Base-by-base conservation (phyloP, 2,797 vertebrate genomes). In the Knipowitschia caucasica region DNA sequence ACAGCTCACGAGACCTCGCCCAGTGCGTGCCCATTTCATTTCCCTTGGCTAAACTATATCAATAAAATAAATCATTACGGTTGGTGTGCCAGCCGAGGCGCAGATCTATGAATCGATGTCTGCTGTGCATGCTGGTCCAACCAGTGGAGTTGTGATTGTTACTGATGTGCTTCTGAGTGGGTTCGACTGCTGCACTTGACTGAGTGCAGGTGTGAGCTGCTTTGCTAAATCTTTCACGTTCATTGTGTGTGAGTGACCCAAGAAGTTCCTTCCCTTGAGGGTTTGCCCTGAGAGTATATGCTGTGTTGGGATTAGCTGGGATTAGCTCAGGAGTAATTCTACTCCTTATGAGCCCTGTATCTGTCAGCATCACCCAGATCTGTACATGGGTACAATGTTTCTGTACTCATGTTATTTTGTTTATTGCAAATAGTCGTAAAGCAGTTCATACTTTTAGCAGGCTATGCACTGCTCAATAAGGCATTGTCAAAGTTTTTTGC, bases 311-410 rank as follows among this genome's bases (percentile, higher is more conserved):
- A 90, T 91, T 89, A 90, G 68, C 77, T 50, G 47, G 82, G 87
- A 89, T 91, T 89, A 91, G 60, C 38, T 46, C 67, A 24, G 77
- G 73, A 76, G 78, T 83, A 80, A 88, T 81, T 73, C 83, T 80
- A 31, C 81, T 81, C 73, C 82, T 87, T 82, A 84, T 79, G 73
- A 78, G 71, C 65, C 63, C 51, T 67, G 53, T 72, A 59, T 73
- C 74, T 76, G 77, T 69, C 62, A 53, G 45, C 73, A 70, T 76
- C 71, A 59, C 69, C 64, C 51, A 52, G 60, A 60, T 51, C 31
- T 69, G 64, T 67, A 60, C 61, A 72, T 36, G 40, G 59, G 40
- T 52, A 62, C 46, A 56, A 17, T 58, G 42, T 56, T 29, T 51
- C 61, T 49, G 49, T 31, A 50, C 35, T 56, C 59, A 36, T 54